Conservation (phyloP, 2,888 invertebrate genomes). For the Norana najaformis region DNA sequence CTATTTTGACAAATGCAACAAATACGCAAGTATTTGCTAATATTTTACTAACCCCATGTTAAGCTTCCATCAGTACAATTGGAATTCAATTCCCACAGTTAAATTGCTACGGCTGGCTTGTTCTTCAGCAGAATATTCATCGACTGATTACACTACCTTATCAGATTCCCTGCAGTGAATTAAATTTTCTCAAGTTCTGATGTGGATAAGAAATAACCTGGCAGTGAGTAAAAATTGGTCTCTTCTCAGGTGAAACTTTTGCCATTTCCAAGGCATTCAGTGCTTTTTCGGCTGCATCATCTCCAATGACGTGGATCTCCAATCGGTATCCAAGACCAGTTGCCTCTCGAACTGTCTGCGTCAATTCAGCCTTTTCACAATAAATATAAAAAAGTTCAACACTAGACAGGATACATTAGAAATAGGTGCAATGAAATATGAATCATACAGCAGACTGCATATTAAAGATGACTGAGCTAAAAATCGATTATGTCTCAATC, state of each 20-base stretch:
- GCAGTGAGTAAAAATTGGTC: slow-evolving; percentile 45
- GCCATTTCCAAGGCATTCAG: slow-evolving; percentile 38
- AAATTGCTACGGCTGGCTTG: no score
- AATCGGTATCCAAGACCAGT: slow-evolving; percentile 39
- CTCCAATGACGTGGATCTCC: slow-evolving; percentile 45
- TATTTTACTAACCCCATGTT: no score
- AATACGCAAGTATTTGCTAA: no score
- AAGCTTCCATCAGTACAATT: no score
- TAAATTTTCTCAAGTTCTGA: neutral
- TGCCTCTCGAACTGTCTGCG: slow-evolving; percentile 28
- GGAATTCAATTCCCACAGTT: no score
- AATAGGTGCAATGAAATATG: neutral
- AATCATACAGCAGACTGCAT: no score
- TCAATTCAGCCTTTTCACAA: slow-evolving; percentile 36
- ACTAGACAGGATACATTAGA: neutral
- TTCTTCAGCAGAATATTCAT: no score
- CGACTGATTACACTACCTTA: no score
- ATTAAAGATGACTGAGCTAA: no score
- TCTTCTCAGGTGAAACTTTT: slow-evolving; percentile 36
- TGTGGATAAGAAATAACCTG: slow-evolving; percentile 36
- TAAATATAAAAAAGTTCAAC: neutral
- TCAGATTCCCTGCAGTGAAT: neutral
- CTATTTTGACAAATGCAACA: no score
- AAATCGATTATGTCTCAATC: no score
- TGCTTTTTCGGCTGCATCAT: slow-evolving; percentile 40